Evolutionary conservation across 1,140 invertebrate genomes (phyloP), one percentile per base, ranked within the genome.

Genomic region (Steinernema feltiae): DNA sequence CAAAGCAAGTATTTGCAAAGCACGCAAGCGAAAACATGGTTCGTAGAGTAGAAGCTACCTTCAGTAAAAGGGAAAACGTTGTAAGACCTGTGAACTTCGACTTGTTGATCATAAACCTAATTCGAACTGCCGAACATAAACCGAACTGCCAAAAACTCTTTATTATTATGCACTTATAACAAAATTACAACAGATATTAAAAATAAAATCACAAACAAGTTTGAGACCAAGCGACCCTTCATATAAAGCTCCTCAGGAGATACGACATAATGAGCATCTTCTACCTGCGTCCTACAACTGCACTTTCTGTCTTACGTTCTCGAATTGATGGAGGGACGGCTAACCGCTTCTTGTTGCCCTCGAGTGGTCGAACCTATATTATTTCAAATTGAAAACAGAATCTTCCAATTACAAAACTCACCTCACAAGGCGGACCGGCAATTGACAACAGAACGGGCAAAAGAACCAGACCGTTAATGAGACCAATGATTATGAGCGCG

Each of bases 391-490:
- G n/a, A 63, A 63, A n/a, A 63, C 15, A 17, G 15, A n/a, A n/a
- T 15, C 24, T n/a, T n/a, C 21, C 12, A 71, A n/a, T 29, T 12
- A 48, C 3, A 29, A 32, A 48, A 70, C 77, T 84, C 86, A 92
- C 91, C 90, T 98, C 95, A 72, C 93, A 92, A 76, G 91, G 90
- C 0, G 96, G 95, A 69, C 96, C 95, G 74, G 95, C 87, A 71
- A 97, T 87, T 7, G 93, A 92, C 15, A 99, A 87, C 1, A 98
- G 83, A 18, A 98, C 92, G 15, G 96, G 97, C 83, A 98, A 92
- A 81, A 98, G 92, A 63, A 97, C 89, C n/a, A 98, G 88, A 12
- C 94, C 94, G 88, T 98, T 98, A 15, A 94, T 87, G 1, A 95
- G 88, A n/a, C n/a, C 94, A 76, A 97, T 90, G 18, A 92, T 87